Evolutionary conservation across 2,113 vertebrate genomes (phyloP).

Genomic region (Vulpes ferrilata): DNA sequence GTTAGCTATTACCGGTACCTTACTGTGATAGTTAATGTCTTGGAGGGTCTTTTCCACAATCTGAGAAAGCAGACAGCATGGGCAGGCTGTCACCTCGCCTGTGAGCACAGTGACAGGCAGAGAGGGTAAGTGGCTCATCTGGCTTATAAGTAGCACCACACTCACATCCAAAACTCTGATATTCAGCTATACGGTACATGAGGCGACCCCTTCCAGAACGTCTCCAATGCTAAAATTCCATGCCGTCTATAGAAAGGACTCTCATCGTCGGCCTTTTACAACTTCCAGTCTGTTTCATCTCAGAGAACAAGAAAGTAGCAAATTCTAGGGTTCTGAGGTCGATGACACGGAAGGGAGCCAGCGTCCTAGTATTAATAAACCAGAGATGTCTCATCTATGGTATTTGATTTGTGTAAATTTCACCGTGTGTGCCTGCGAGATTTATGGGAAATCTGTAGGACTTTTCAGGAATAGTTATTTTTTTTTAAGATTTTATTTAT

Average conservation of each 20-base stretch:
- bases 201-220: not conserved
- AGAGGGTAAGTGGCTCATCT: not conserved
- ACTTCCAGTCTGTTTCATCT: not conserved
- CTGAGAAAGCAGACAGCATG: too few species aligned
- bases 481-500: too few species aligned
- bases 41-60: too few species aligned
- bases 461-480: not conserved
- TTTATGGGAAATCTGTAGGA: not conserved
- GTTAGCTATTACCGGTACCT: too few species aligned
- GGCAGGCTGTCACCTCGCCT: too few species aligned
- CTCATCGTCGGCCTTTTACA: not conserved
- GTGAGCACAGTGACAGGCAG: too few species aligned
- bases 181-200: not conserved
- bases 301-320: too few species aligned
- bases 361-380: too few species aligned
- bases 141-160: not conserved
- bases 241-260: constrained; percentile 12
- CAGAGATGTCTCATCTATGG: too few species aligned
- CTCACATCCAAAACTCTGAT: not conserved
- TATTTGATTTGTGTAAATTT: not conserved
- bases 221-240: not conserved
- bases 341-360: too few species aligned
- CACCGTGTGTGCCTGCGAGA: not conserved
- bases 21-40: too few species aligned
- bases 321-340: too few species aligned